Evolutionary conservation across 2,888 invertebrate species (phyloP), one percentile per base, ranked within the genome.

Genomic region (Drosophila antonietae): DNA sequence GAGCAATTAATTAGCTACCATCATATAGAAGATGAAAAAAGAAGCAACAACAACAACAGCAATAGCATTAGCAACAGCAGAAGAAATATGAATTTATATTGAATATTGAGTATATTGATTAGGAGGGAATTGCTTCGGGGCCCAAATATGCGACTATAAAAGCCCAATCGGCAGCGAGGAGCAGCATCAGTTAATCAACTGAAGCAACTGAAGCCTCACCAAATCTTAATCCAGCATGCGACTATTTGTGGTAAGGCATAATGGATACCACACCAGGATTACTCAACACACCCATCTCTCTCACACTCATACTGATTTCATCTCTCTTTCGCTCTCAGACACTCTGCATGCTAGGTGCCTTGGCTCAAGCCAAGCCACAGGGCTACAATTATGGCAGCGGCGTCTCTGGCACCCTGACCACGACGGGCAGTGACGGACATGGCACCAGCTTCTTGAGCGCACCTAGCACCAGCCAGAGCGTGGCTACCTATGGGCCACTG

Each of bases 301-400:
- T 7, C n/a, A 7, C 37, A 52, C 35, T 2, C 37, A 10, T 12
- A 51, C 51, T 51, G 5, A 18, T 7, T 18, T n/a, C 10, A 20
- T 46, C 31, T 51, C 14, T n/a, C 33, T 18, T 33, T 55, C 20
- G 12, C 44, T n/a, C 9, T 23, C 56, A 90, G 91, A 81, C 83
- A 53, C 58, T 91, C n/a, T 87, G 83, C 77, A 67, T 81, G 14
- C 67, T 90, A 53, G 56, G 74, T 39, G 80, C 82, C 43, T 68
- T 90, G 39, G 78, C 81, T 31, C 78, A 78, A 63, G 90, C 83
- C 75, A 91, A 91, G 72, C 91, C 90, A 0, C 90, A 91, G 68
- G 89, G 89, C 59, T 90, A 90, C 59, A 90, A 90, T 62, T 90
- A 90, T 68, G 85, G 83, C 65, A 83, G 74, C 66, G 91, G 91